Evolutionary conservation across 1,140 invertebrate species (phyloP).

Genomic region (Plectus sambesii): DNA sequence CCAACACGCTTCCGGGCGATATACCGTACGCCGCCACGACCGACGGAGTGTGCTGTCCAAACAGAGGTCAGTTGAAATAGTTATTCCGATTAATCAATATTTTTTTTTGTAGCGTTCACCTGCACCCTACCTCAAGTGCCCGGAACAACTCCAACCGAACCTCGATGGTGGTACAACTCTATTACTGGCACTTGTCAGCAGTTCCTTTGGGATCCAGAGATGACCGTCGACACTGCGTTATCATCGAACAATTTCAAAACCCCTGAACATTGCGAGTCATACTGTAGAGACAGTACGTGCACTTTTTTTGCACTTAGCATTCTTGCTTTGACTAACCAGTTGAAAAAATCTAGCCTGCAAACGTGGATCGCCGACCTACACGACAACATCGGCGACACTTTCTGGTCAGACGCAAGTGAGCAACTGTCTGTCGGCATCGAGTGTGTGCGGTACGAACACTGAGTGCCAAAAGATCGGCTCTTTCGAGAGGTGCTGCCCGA

Average conservation of each 20-base stretch:
- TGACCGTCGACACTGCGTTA: constrained; percentile 31
- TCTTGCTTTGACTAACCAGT: too few species aligned
- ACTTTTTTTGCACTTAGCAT: too few species aligned
- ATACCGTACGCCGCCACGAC: constrained; percentile 38
- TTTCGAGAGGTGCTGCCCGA: constrained; percentile 40
- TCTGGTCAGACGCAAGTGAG: constrained; percentile 38
- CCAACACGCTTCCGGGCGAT: too few species aligned
- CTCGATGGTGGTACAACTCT: constrained; percentile 42
- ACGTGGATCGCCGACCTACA: too few species aligned
- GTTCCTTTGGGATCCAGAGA: constrained; percentile 40
- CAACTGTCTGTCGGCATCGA: constrained; percentile 31
- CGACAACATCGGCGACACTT: constrained; percentile 20
- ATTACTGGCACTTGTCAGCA: constrained; percentile 40
- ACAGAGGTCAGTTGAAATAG: constrained; percentile 15
- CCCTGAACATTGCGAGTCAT: constrained; percentile 39
- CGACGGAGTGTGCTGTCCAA: constrained; percentile 41
- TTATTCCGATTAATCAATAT: too few species aligned
- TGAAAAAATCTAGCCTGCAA: too few species aligned
- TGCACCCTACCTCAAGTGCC: constrained; percentile 43
- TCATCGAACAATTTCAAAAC: constrained; percentile 43
- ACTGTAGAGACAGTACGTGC: constrained; percentile 38
- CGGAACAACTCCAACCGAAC: constrained; percentile 39
- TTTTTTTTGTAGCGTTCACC: constrained; percentile 33
- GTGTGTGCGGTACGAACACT: constrained; percentile 32
- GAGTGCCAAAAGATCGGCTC: constrained; percentile 37